Conservation (phyloP, 2,888 invertebrate species). For the Chaitophorus viminalis region DNA sequence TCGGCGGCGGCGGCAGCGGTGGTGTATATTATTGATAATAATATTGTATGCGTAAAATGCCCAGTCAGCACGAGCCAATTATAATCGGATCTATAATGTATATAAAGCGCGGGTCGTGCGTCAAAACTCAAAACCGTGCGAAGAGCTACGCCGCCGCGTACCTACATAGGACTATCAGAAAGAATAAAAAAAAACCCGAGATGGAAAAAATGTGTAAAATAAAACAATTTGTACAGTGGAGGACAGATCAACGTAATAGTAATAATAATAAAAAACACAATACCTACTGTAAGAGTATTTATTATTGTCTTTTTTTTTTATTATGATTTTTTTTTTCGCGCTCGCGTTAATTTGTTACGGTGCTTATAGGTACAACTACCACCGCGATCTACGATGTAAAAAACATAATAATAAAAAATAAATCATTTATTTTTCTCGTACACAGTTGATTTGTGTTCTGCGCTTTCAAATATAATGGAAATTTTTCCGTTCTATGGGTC, state of each 20-base stretch:
- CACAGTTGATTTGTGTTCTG: slow-evolving; percentile 49
- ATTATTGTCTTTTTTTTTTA: slow-evolving; percentile 38
- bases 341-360: slow-evolving; percentile 47
- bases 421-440: slow-evolving; percentile 8
- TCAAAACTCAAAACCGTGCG: slow-evolving; percentile 43
- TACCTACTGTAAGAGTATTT: slow-evolving; percentile 29
- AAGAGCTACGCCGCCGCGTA: too few species aligned
- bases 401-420: slow-evolving; percentile 11
- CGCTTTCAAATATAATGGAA: slow-evolving; percentile 48
- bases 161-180: not conserved
- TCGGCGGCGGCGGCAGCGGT: too few species aligned
- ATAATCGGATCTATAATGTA: slow-evolving; percentile 45
- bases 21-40: slow-evolving; percentile 32
- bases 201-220: not conserved
- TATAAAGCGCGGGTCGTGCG: slow-evolving; percentile 56
- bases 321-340: not conserved
- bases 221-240: slow-evolving; percentile 38
- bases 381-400: not conserved
- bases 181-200: not conserved
- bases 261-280: slow-evolving; percentile 11
- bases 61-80: slow-evolving; percentile 62
- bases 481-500: slow-evolving; percentile 35
- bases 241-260: not conserved
- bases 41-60: slow-evolving; percentile 29
- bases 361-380: slow-evolving; percentile 28